Evolutionary conservation across 1,140 invertebrate species (phyloP), one percentile per base, ranked within the genome.

Genomic region (Drosophila serrata): DNA sequence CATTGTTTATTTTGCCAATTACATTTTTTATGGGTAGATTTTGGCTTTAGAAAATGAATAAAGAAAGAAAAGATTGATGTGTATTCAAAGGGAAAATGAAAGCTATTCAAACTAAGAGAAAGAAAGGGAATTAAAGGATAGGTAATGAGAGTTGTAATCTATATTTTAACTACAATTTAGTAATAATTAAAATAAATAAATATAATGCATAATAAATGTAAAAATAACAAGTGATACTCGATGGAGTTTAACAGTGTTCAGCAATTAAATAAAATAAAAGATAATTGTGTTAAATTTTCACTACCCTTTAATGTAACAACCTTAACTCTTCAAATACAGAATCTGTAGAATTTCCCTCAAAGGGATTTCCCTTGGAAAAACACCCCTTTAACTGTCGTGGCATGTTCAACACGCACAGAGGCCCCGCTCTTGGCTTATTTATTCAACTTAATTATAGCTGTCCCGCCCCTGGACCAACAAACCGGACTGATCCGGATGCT

Each of bases 391-490:
- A 72, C 49, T 70, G 51, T 11, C 51, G 42, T 58, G 65, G 33
- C 22, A 39, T 46, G 35, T 29, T 19, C 0, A 15, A 40, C 24
- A n/a, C 49, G 39, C 49, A 39, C 24, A 81, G 45, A n/a, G n/a
- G n/a, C 51, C 63, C 37, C 42, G 40, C 55, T 59, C 85, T 79
- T 86, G 60, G 63, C 56, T 77, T 82, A 86, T 88, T 77, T 77
- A 77, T 86, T 75, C 75, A 86, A 86, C 75, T 87, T 82, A 86
- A 86, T 86, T 86, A 88, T 86, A 87, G 85, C 51, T 65, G 35
- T 22, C 37, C 17, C 40, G 27, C 19, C 56, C 46, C 35, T 37
- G 53, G 46, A 46, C 43, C 42, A 58, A 48, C 65, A 69, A 43
- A 15, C 61, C 61, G 31, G 19, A 4, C 53, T 27, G 29, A 45